These are phyloP conservation scores for Antechinus stuartii DNA, from an alignment of 2,113 vertebrate species.

Conservation along the genomic window DNA sequence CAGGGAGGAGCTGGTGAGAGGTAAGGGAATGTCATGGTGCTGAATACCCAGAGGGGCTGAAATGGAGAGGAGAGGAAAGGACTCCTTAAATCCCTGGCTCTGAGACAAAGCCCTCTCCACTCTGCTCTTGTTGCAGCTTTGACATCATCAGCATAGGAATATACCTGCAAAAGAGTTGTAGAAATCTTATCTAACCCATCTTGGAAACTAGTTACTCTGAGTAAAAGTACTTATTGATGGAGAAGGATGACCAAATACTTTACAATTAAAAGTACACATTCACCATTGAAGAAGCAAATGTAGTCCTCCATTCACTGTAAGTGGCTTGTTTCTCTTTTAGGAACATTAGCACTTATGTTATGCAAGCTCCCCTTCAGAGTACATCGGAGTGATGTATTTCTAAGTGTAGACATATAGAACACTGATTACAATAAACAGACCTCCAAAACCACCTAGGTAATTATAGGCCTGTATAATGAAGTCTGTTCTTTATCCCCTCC, in stretches of 20 bases:
- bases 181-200: conserved; percentile 28
- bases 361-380: conserved; percentile 32
- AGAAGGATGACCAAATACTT: conserved; percentile 45
- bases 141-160: background rate
- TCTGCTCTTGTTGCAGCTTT: background rate
- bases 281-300: background rate
- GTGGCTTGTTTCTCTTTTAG: background rate
- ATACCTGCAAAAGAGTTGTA: background rate
- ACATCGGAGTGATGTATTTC: conserved; percentile 48
- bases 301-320: background rate
- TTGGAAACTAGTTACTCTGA: conserved; percentile 5
- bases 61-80: background rate
- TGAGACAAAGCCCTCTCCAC: background rate
- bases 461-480: conserved; percentile 82
- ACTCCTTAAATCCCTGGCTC: background rate
- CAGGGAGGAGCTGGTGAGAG: background rate
- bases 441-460: conserved; percentile 72
- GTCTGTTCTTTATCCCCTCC: conserved; percentile 83
- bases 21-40: background rate
- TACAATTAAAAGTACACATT: conserved; percentile 48
- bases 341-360: conserved; percentile 2
- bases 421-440: conserved; percentile 68
- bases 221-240: conserved; percentile 19
- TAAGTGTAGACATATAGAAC: conserved; percentile 59
- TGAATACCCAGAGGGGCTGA: background rate